Evolutionary conservation across 2,113 vertebrate genomes (phyloP).

Genomic region (Sterna hirundo): DNA sequence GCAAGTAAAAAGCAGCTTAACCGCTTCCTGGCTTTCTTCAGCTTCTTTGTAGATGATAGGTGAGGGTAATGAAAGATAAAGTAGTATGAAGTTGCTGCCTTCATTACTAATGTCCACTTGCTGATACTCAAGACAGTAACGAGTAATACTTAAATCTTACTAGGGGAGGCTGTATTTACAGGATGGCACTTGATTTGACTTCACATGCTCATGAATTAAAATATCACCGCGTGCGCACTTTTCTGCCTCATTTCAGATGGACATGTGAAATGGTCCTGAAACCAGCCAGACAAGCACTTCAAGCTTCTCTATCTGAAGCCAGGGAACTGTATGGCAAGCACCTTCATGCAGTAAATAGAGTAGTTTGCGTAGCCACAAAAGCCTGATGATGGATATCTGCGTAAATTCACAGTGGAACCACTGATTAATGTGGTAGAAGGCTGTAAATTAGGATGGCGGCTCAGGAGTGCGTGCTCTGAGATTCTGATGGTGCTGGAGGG

Average conservation of each 20-base stretch:
- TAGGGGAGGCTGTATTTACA: not conserved
- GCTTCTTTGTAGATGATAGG: not conserved
- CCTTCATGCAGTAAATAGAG: not conserved
- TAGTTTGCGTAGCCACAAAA: not conserved
- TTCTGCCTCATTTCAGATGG: not conserved
- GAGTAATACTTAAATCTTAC: not conserved
- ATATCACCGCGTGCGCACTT: not conserved
- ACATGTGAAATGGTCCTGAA: not conserved
- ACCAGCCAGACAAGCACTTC: not conserved
- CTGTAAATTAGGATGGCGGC: not conserved
- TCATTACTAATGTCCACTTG: not conserved
- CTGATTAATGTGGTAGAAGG: not conserved
- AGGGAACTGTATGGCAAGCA: not conserved
- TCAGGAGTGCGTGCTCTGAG: not conserved
- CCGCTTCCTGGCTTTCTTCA: not conserved
- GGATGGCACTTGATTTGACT: not conserved
- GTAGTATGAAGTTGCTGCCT: not conserved
- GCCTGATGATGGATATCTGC: not conserved
- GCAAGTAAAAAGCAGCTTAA: not conserved
- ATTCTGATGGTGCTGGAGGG: not conserved
- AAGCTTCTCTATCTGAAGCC: not conserved
- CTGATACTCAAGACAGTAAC: not conserved
- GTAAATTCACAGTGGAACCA: not conserved
- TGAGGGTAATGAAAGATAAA: not conserved
- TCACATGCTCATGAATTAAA: not conserved